Conservation (phyloP, 2,888 invertebrate species). For the Platerodrilus igneus region DNA sequence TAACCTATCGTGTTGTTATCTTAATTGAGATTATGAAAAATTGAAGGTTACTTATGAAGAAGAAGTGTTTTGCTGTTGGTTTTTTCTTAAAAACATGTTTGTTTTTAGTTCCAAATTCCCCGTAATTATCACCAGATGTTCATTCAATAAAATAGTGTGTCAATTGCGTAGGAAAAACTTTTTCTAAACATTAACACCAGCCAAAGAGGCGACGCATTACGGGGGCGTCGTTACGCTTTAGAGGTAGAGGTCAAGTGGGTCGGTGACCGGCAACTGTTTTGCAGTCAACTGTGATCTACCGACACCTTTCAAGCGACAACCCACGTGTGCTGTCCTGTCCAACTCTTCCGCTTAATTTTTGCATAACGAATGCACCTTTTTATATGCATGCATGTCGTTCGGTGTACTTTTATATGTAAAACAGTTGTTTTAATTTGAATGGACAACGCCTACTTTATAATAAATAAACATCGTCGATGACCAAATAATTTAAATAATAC, state of each 20-base stretch:
- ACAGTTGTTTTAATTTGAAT: too few species aligned
- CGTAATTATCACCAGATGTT: slow-evolving; percentile 16
- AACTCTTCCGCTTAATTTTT: slow-evolving; percentile 9
- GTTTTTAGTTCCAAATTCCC: slow-evolving; percentile 2
- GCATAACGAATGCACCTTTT: slow-evolving; percentile 9
- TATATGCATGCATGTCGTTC: neutral
- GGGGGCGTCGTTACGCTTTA: slow-evolving; percentile 43
- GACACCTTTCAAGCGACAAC: slow-evolving; percentile 37
- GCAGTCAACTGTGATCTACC: slow-evolving; percentile 42
- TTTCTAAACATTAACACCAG: too few species aligned
- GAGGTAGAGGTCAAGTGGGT: slow-evolving; percentile 45
- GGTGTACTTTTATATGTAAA: neutral
- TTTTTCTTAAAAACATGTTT: too few species aligned
- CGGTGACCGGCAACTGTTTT: slow-evolving; percentile 44
- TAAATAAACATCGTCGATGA: too few species aligned
- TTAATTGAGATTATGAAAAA: too few species aligned
- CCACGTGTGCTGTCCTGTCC: slow-evolving; percentile 14
- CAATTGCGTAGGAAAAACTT: slow-evolving; percentile 29
- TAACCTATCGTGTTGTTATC: too few species aligned
- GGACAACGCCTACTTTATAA: too few species aligned
- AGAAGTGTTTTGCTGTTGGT: too few species aligned
- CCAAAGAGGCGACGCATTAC: slow-evolving; percentile 37
- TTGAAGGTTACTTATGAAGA: too few species aligned
- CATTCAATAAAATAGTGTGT: slow-evolving; percentile 28
- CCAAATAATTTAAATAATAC: slow-evolving; percentile 2